Conservation (phyloP, 2,113 vertebrate species). For the Fulmarus glacialis region DNA sequence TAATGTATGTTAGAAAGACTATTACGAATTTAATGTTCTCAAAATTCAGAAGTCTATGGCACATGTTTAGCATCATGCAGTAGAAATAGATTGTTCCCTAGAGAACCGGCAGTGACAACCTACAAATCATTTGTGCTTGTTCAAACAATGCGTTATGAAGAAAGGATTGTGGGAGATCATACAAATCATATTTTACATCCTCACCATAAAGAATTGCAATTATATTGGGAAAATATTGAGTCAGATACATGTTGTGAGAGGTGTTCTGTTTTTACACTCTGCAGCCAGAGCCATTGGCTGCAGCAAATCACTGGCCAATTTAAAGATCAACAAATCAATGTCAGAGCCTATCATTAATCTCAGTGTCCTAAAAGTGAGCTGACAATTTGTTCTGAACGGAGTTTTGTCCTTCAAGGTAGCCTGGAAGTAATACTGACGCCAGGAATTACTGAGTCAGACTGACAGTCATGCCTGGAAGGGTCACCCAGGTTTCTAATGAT, state of each 20-base stretch:
- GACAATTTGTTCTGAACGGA: background rate
- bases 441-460: background rate
- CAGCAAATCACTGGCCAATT: background rate
- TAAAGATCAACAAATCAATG: slow-evolving; percentile 27
- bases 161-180: background rate
- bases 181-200: background rate
- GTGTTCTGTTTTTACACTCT: background rate
- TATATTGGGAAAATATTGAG: background rate
- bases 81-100: background rate
- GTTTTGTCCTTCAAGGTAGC: background rate
- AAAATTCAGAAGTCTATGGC: background rate
- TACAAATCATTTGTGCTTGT: background rate
- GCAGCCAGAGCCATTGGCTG: background rate
- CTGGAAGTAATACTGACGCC: background rate
- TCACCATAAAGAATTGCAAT: background rate
- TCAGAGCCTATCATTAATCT: background rate
- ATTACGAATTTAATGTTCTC: background rate
- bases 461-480: background rate
- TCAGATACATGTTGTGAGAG: background rate
- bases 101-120: background rate
- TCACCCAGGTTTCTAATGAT: background rate
- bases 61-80: background rate
- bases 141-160: background rate
- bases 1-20: background rate
- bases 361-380: background rate